Base-by-base conservation (phyloP, 1,140 invertebrate genomes). In the Manduca sexta region DNA sequence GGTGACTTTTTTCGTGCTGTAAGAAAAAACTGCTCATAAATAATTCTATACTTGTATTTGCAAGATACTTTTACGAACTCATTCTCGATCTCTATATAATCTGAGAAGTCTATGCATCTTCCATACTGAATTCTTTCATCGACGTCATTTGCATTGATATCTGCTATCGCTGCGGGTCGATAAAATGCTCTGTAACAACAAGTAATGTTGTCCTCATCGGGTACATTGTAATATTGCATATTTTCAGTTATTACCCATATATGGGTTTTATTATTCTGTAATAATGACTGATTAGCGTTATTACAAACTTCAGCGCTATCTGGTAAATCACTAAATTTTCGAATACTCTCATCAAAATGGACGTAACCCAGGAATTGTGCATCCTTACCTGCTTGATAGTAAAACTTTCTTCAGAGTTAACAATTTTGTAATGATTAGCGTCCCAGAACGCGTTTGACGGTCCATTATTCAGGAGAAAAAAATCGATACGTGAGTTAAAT, bases 301-400 rank as follows among this genome's bases (percentile, higher is more conserved):
- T 63, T 41, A 57, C 88, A 69, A 50, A 74, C 77, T 56, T 59
- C 68, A 18, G 81, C 60, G 45, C 75, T 52, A 29, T 77, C 69
- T 5, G 86, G 87, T 17, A 48, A 61, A 46, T 84, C 83, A 43
- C 78, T 67, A 44, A 77, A 86, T 39, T 74, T 70, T 52, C 81
- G 83, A n/a, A 77, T 78, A 26, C 75, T 88, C 44, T 77, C 63
- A 58, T 95, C 92, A 40, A 90, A n/a, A 90, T 0, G 93, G 90
- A 56, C 92, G 89, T 43, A 96, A 86, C 7, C 90, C 89, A 1
- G 94, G 93, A 57, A 97, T 94, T 3, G 90, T 90, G 71, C 95
- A 97, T 14, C 93, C 92, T 6, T 88, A 78, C 1, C 91, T 94
- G 56, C n/a, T 92, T 88, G n/a, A 96, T 90, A 11, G 89, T 89